Base-by-base conservation (phyloP, 2,888 invertebrate species). In the Bhutanitis thaidina region DNA sequence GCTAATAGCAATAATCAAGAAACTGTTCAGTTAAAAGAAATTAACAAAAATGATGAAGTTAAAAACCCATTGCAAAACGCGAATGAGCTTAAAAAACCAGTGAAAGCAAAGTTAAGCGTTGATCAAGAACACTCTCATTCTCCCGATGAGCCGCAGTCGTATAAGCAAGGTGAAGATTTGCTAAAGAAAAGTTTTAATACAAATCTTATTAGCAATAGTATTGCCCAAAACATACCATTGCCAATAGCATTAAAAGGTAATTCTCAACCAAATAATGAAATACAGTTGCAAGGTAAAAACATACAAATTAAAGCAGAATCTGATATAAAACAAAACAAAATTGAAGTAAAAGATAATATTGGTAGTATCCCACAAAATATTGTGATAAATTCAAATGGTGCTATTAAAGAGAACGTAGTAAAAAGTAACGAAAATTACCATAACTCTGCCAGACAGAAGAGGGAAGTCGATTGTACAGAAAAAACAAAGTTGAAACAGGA, bases 111-210 rank as follows among this genome's bases (percentile, higher is more conserved):
- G 39, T 10, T 15, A 15, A 30, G 15, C 5, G 9, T n/a, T 1
- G 37, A 37, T 14, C 61, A 66, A 46, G 53, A 47, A 36, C 85
- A 87, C 62, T 69, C 62, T 1, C 84, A 87, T 52, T 70, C 76
- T 1, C 69, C 69, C 0, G 87, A 84, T 43, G 87, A 85, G 65
- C 85, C 86, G 0, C 73, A 82, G 55, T 87, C 84, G 0, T 85
- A 87, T 39, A 79, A 77, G 63, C 60, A 67, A 67, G 85, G 84
- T 0, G 84, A 87, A 66, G 81, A 82, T 51, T 49, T 54, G 25
- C 69, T 76, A 54, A 65, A 60, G 58, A 65, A 51, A 13, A 41
- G 20, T 34, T 1, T 27, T 27, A 53, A 27, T 46, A 43, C 34
- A 43, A 61, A 64, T 54, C 12, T 56, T 5, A 52, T 12, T n/a